phyloP scores from a whole-genome alignment of 2,797 vertebrate genomes.

The Tangara arthus region DNA sequence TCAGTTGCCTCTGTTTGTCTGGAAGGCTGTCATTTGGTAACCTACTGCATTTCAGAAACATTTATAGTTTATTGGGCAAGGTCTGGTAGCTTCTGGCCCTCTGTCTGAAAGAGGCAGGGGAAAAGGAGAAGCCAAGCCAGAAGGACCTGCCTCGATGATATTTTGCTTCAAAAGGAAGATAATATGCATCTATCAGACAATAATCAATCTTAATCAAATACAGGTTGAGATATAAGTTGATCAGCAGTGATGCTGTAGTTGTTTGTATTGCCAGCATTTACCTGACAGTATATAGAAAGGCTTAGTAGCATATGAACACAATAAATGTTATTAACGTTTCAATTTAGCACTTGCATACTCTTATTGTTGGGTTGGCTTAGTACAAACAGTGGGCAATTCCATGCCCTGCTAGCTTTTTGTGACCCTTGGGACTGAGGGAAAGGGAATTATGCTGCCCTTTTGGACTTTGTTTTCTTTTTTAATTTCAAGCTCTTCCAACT shows the following conservation, averaged over 20 bases:
- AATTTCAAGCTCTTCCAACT: conserved; percentile 43
- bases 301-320: not conserved
- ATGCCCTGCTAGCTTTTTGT: not conserved
- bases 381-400: not conserved
- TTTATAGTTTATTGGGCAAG: not conserved
- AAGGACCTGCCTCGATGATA: not conserved
- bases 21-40: not conserved
- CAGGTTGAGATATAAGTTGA: not conserved
- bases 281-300: not conserved
- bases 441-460: conserved; percentile 2
- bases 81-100: not conserved
- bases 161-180: not conserved
- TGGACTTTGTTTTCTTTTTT: conserved; percentile 29
- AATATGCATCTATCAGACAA: not conserved
- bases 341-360: not conserved
- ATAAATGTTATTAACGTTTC: not conserved
- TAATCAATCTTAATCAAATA: not conserved
- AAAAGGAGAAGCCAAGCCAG: not conserved
- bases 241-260: not conserved
- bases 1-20: not conserved
- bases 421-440: not conserved
- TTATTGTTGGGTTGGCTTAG: not conserved
- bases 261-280: not conserved
- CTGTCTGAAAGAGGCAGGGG: not conserved
- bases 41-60: not conserved